phyloP scores from a whole-genome alignment of 2,888 invertebrate genomes.

The Lasius platythorax region DNA sequence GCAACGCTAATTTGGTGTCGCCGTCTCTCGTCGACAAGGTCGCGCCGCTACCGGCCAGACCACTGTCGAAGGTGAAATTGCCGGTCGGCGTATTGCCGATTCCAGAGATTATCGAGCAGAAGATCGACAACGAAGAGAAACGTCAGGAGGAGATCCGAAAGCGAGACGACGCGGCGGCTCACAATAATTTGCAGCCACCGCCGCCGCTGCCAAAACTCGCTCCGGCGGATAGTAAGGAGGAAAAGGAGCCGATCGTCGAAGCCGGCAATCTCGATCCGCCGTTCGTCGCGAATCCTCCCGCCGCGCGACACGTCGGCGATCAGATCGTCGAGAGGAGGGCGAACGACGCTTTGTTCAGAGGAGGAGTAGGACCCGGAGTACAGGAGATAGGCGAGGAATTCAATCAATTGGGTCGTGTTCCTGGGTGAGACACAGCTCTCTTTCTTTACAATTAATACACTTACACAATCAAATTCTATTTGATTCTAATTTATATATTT shows the following conservation, averaged over 20 bases:
- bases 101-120: conserved; percentile 78
- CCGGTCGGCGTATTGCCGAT: conserved; percentile 83
- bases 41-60: conserved; percentile 32
- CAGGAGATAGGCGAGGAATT: conserved; percentile 84
- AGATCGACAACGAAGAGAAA: conserved; percentile 67
- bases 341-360: conserved; percentile 75
- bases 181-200: conserved; percentile 50
- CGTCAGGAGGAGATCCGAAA: conserved; percentile 59
- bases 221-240: conserved; percentile 62
- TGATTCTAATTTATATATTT: neutral
- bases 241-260: conserved; percentile 63
- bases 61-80: conserved; percentile 77
- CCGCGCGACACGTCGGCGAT: conserved; percentile 72
- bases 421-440: conserved; percentile 71
- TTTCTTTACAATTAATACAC: neutral
- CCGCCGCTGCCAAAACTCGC: conserved; percentile 39
- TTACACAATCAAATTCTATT: neutral
- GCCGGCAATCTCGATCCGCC: conserved; percentile 67
- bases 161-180: conserved; percentile 63
- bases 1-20: conserved; percentile 52
- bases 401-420: conserved; percentile 79
- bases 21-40: conserved; percentile 54
- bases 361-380: conserved; percentile 74
- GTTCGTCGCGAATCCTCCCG: conserved; percentile 48
- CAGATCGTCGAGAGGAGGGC: conserved; percentile 69